Evolutionary conservation across 2,888 invertebrate species (phyloP).

Genomic region (Epinotia demarniana): DNA sequence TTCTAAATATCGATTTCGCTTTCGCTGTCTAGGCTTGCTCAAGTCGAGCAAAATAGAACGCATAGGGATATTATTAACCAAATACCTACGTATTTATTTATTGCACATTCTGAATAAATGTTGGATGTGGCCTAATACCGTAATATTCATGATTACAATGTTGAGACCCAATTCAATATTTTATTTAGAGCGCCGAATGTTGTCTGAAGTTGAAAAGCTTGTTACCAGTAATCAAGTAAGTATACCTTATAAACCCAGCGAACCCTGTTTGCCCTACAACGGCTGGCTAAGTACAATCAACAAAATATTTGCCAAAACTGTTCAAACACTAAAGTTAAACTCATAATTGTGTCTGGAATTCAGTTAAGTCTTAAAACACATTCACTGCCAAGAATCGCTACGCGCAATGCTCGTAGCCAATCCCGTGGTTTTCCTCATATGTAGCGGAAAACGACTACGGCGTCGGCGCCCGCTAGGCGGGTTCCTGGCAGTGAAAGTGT

Average conservation of each 20-base stretch:
- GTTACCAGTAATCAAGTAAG: neutral
- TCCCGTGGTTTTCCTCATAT: too few relatives aligned
- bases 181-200: neutral
- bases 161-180: neutral
- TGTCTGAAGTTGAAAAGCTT: neutral
- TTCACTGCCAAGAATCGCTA: neutral
- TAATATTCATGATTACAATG: neutral
- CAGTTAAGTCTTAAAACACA: neutral
- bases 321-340: neutral
- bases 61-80: too few relatives aligned
- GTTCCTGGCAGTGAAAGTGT: too few relatives aligned
- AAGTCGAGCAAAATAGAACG: too few relatives aligned
- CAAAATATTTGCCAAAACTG: too few relatives aligned
- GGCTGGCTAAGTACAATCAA: neutral
- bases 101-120: too few relatives aligned
- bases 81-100: too few relatives aligned
- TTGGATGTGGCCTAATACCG: too few relatives aligned
- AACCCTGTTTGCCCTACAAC: neutral
- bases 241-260: neutral
- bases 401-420: too few relatives aligned
- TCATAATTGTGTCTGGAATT: neutral
- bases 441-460: neutral
- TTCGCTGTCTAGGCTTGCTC: too few relatives aligned
- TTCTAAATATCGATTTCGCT: too few relatives aligned
- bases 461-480: too few relatives aligned